Percentiles rank a stretch among this genome's conserved stretches.
Evolutionary conservation across 2,888 invertebrate genomes (phyloP).

Genomic region (Magallana nippona): DNA sequence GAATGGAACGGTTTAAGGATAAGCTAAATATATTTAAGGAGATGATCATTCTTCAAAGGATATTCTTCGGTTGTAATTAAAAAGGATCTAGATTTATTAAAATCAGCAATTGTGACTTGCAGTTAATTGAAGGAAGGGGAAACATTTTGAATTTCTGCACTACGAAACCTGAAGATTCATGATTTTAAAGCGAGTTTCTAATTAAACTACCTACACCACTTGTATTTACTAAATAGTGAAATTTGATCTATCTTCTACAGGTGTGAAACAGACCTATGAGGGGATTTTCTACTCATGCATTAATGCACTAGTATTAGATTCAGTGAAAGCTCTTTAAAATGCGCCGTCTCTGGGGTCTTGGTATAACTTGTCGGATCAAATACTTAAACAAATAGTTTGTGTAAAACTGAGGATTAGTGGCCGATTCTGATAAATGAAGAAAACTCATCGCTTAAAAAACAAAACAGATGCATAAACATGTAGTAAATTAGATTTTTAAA

Average conservation of each 20-base stretch:
- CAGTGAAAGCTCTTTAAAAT: not conserved
- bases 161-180: too few relatives aligned
- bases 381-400: not conserved
- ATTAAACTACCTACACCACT: too few relatives aligned
- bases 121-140: too few relatives aligned
- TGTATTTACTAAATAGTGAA: too few relatives aligned
- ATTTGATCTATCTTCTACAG: too few relatives aligned
- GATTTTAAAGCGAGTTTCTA: too few relatives aligned
- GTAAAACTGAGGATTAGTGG: not conserved
- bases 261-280: too few relatives aligned
- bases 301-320: too few relatives aligned
- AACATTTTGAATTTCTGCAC: too few relatives aligned
- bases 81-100: too few relatives aligned
- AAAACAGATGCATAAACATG: not conserved
- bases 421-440: not conserved
- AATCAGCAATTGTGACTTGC: too few relatives aligned
- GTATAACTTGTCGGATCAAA: constrained; percentile 18
- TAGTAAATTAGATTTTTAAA: not conserved
- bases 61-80: not conserved
- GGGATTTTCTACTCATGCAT: too few relatives aligned
- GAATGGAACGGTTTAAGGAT: not conserved
- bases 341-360: not conserved
- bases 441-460: not conserved
- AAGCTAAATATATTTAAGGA: not conserved
- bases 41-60: not conserved